phyloP scores from a whole-genome alignment of 2,113 vertebrate genomes.

The Poeciliopsis occidentalis region DNA sequence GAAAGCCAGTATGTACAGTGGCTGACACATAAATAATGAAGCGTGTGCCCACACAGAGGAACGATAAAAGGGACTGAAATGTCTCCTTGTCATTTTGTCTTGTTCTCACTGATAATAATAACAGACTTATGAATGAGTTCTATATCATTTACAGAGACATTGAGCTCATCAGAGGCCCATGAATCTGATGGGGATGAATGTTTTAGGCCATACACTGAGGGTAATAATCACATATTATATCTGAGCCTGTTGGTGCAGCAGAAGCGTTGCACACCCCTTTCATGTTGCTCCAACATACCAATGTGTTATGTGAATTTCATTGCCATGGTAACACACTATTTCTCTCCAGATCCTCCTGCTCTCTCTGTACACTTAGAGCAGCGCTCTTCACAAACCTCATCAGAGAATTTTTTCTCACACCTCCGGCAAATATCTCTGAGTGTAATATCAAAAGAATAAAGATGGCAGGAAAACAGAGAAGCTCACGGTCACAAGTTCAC shows the following conservation, averaged over 20 bases:
- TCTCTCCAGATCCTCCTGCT: slow-evolving; percentile 23
- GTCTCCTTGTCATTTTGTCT: slow-evolving; percentile 25
- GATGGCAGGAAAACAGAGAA: not conserved
- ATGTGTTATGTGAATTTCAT: slow-evolving; percentile 59
- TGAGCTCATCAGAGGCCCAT: slow-evolving; percentile 37
- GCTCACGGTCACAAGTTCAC: not conserved
- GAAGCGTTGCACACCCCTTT: not conserved
- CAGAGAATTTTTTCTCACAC: slow-evolving; percentile 35
- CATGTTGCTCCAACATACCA: too few species aligned
- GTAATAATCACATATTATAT: too few species aligned
- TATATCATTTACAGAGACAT: slow-evolving; percentile 26
- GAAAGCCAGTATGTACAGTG: not conserved
- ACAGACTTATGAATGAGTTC: too few species aligned
- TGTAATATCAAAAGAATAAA: not conserved
- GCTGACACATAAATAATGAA: slow-evolving; percentile 24
- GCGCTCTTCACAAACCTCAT: slow-evolving; percentile 30
- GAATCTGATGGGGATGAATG: slow-evolving; percentile 34
- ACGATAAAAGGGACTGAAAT: slow-evolving; percentile 17
- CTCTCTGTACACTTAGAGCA: slow-evolving; percentile 13
- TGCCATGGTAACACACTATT: slow-evolving; percentile 76
- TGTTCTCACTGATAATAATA: too few species aligned
- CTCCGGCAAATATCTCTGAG: slow-evolving; percentile 24
- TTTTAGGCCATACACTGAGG: not conserved
- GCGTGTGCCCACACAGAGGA: slow-evolving; percentile 17
- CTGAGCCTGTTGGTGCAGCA: not conserved